phyloP scores from a whole-genome alignment of 2,888 invertebrate species.

The Tanypteryx hageni region DNA sequence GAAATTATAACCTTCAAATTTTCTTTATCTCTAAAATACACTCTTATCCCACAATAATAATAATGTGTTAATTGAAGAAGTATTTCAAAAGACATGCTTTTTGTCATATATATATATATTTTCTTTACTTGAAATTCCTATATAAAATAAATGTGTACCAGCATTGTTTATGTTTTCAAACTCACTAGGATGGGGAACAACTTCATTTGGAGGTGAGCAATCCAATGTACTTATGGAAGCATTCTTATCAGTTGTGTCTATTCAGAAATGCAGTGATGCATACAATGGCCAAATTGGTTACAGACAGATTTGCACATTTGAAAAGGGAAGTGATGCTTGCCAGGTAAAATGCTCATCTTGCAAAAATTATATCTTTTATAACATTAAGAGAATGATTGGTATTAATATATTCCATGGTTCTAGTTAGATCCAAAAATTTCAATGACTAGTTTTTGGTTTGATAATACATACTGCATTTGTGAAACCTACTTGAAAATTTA shows the following conservation, averaged over 20 bases:
- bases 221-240: conserved; percentile 78
- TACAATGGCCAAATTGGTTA: conserved; percentile 66
- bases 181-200: conserved; percentile 80
- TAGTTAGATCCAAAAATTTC: too few relatives aligned
- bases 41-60: neutral
- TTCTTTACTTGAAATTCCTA: too few relatives aligned
- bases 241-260: conserved; percentile 77
- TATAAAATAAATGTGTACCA: too few relatives aligned
- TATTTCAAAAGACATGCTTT: neutral
- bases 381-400: too few relatives aligned
- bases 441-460: too few relatives aligned
- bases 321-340: conserved; percentile 78
- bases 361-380: neutral
- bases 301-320: conserved; percentile 77
- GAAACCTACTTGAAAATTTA: too few relatives aligned
- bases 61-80: neutral
- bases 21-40: neutral
- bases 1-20: neutral
- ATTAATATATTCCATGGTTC: too few relatives aligned
- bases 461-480: too few relatives aligned
- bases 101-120: neutral
- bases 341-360: conserved; percentile 74
- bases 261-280: conserved; percentile 73
- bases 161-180: neutral
- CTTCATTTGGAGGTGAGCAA: conserved; percentile 76